Conservation (phyloP, 2,888 invertebrate genomes). For the Epiblema foenella region DNA sequence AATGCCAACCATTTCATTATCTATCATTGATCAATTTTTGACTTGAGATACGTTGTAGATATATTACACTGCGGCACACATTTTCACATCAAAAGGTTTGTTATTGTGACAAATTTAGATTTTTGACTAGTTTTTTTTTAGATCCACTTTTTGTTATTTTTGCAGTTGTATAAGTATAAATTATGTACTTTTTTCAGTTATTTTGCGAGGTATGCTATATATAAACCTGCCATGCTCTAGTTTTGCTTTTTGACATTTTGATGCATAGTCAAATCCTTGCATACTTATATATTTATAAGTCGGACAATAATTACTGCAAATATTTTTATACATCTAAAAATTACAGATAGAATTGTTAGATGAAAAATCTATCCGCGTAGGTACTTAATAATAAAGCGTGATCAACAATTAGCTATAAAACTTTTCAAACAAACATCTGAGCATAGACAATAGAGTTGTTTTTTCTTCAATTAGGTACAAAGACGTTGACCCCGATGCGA, state of each 20-base stretch:
- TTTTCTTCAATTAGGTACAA: conserved; percentile 38
- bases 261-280: background rate
- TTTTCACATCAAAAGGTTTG: conserved; percentile 3
- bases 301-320: too few relatives aligned
- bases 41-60: too few relatives aligned
- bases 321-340: too few relatives aligned
- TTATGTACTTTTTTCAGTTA: too few relatives aligned
- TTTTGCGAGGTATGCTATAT: background rate
- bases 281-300: too few relatives aligned
- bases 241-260: background rate
- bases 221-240: background rate
- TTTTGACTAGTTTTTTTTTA: too few relatives aligned
- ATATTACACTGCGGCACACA: conserved; percentile 34
- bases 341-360: background rate
- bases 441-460: conserved; percentile 32
- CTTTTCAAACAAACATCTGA: conserved; percentile 9
- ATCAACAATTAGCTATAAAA: conserved; percentile 27
- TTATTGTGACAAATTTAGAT: too few relatives aligned
- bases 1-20: too few relatives aligned
- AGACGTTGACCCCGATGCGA: conserved; percentile 48
- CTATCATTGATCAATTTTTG: too few relatives aligned
- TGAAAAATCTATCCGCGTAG: background rate
- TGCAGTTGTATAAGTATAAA: too few relatives aligned
- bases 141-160: too few relatives aligned
- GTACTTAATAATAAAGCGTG: background rate